Conservation (phyloP, 2,797 vertebrate species). For the Pipistrellus kuhlii region DNA sequence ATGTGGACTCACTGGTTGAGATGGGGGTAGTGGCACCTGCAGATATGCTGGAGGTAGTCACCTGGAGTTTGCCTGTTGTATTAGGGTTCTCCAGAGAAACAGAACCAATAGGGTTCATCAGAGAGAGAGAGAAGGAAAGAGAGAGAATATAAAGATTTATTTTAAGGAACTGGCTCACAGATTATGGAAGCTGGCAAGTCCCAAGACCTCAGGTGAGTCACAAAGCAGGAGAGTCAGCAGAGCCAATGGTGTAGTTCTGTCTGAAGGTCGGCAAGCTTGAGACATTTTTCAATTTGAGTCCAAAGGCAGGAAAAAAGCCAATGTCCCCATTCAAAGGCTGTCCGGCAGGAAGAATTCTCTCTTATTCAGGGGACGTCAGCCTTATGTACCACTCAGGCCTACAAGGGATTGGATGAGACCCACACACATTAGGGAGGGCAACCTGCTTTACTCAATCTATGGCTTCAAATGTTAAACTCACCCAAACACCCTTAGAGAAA, state of each 20-base stretch:
- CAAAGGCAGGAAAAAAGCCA: not conserved
- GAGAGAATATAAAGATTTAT: not conserved
- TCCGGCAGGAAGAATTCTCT: not conserved
- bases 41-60: not conserved
- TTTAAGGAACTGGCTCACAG: not conserved
- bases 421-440: not conserved
- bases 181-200: not conserved
- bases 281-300: not conserved
- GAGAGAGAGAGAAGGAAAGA: too few species aligned
- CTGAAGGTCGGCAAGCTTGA: not conserved
- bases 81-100: not conserved
- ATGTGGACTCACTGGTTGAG: slow-evolving; percentile 46
- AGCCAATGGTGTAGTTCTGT: not conserved
- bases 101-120: not conserved
- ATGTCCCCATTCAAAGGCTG: not conserved
- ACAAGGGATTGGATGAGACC: not conserved
- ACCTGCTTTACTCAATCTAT: not conserved
- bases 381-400: not conserved
- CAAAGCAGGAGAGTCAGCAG: not conserved
- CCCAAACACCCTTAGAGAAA: not conserved
- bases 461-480: slow-evolving; percentile 4
- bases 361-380: not conserved
- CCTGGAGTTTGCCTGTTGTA: not conserved
- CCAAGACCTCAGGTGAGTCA: not conserved
- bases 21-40: not conserved